Evolutionary conservation across 2,888 invertebrate species (phyloP), one percentile per base, ranked within the genome.

Genomic region (Drosophila emarginata): DNA sequence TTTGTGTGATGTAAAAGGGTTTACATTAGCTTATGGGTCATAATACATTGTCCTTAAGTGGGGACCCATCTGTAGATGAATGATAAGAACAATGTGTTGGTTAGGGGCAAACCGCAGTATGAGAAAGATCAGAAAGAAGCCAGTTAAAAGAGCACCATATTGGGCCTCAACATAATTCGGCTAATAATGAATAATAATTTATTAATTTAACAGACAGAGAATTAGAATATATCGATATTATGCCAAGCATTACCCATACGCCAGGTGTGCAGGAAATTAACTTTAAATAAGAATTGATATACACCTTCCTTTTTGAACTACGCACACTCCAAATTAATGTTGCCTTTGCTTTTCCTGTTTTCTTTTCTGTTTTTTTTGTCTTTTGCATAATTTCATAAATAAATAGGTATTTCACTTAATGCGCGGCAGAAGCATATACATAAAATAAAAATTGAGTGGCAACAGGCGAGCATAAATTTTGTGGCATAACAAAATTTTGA

Each of bases 161-260:
- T 70, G 37, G 21, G 39, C 40, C 56, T 52, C 28, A 40, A 21
- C 21, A 45, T 70, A 70, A 70, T 64, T 64, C 45, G 50, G 36
- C 54, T 52, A 70, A 70, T 64, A 70, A 70, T 64, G 36, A 67
- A 64, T 45, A 45, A 45, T 45, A 45, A 37, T 64, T 58, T 50
- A n/a, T 15, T 28, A 18, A 45, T 36, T 40, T 26, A 15, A 32
- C 28, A 32, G 9, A 9, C 0, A 32, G 32, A 32, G 32, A 32
- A 32, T 32, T 9, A 32, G 32, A 32, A 32, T 32, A 32, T 32
- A 32, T 32, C 9, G 32, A 32, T 32, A 9, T 32, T 28, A 28
- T 28, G 28, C 28, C 6, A 28, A 28, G 72, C 62, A 70, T 79
- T 70, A 71, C 77, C 61, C 65, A 85, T 82, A 76, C 86, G 80